Base-by-base conservation (phyloP, 1,140 invertebrate species). In the Tribolium castaneum region DNA sequence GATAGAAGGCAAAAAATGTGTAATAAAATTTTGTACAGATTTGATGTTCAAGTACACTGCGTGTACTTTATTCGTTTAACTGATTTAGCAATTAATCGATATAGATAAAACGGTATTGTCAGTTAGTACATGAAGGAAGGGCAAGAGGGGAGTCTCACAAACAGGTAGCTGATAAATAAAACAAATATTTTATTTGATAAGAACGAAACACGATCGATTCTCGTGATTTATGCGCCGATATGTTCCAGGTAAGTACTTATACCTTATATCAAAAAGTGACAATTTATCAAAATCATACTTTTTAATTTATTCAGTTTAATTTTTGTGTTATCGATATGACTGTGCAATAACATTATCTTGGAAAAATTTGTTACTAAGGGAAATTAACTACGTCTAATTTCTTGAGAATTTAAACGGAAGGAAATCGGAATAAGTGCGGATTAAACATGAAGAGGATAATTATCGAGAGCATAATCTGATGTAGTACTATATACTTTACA, bases 131-230 rank as follows among this genome's bases (percentile, higher is more conserved):
- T 51, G 52, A 34, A 54, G 52, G 52, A 34, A 54, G 52, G 49
- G 49, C 22, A 72, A 19, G 52, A 30, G 71, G 49, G 71, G 49
- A n/a, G 16, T 19, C 49, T 19, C 71, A 34, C 39, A 72, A 73
- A 73, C 71, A 73, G 52, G 71, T 73, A 73, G 71, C 71, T 73
- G 71, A 73, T 73, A 73, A 73, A 49, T 54, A 73, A 73, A 73
- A 50, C 34, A 73, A 73, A 73, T 50, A 73, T 73, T 73, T 73
- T 10, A 73, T 54, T 73, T 72, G 59, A 66, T 66, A 66, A 66
- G 59, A 35, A 66, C 39, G 59, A 35, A 35, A 66, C 59, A 66
- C 59, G 59, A 66, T 66, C 59, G 13, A 66, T 66, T 30, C 59
- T 66, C 25, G 59, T 66, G 59, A 66, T 66, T 66, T 66, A 39